phyloP scores from a whole-genome alignment of 2,888 invertebrate species.

The Limnephilus lunatus region DNA sequence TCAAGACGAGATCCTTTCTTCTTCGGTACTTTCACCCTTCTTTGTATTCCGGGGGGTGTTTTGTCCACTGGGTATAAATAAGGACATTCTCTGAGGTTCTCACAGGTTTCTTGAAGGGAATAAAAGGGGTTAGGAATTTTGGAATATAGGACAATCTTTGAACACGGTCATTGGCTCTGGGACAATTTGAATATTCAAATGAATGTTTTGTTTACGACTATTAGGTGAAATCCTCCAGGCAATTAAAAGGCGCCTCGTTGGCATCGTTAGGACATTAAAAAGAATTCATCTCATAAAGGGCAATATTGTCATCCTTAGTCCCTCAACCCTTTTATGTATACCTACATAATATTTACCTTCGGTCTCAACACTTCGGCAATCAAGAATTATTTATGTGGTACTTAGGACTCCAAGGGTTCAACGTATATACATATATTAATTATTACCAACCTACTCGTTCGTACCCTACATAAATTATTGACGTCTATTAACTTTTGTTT shows the following conservation, averaged over 20 bases:
- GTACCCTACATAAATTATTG: neutral
- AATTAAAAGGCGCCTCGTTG: conserved; percentile 57
- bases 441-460: neutral
- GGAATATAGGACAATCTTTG: conserved; percentile 53
- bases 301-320: neutral
- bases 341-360: neutral
- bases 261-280: neutral
- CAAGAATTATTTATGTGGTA: neutral
- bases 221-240: conserved; percentile 54
- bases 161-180: conserved; percentile 50
- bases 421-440: neutral
- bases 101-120: conserved; percentile 6
- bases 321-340: neutral
- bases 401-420: neutral
- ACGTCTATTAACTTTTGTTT: neutral
- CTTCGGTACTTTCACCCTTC: conserved; percentile 27
- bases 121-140: conserved; percentile 34
- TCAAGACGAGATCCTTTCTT: conserved; percentile 12
- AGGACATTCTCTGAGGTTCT: conserved; percentile 17
- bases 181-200: conserved; percentile 62
- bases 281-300: conserved; percentile 16
- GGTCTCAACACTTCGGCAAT: neutral
- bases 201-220: conserved; percentile 58
- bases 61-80: conserved; percentile 52
- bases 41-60: conserved; percentile 60